Evolutionary conservation across 2,797 vertebrate species (phyloP).

Genomic region (Mus minutoides): DNA sequence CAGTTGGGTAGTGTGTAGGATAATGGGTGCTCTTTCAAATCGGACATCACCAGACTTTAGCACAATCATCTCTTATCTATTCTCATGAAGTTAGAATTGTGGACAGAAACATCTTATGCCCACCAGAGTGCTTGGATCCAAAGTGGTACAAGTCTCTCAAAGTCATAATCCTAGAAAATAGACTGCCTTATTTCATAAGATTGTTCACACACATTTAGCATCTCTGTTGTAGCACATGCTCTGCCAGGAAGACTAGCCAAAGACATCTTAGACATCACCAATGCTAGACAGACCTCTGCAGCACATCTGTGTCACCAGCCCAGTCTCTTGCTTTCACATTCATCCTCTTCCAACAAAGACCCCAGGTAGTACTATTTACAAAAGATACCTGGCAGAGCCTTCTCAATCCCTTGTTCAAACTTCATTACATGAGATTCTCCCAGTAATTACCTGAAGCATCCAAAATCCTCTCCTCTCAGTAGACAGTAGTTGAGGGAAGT

Average conservation of each 20-base stretch:
- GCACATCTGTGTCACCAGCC: not conserved
- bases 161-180: not conserved
- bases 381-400: not conserved
- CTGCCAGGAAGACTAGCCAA: not conserved
- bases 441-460: not conserved
- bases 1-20: not conserved
- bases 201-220: not conserved
- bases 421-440: not conserved
- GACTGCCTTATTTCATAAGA: not conserved
- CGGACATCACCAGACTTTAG: not conserved
- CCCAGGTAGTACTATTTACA: not conserved
- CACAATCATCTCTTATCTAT: not conserved
- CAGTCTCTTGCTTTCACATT: fast-evolving
- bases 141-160: not conserved
- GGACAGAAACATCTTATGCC: not conserved
- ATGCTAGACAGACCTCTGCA: not conserved
- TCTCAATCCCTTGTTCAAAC: not conserved
- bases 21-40: not conserved
- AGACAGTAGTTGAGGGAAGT: not conserved
- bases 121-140: not conserved
- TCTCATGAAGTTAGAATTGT: not conserved
- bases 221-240: not conserved
- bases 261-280: not conserved
- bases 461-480: not conserved
- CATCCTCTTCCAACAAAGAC: not conserved